phyloP scores from a whole-genome alignment of 2,888 invertebrate genomes.

The Aradus depressus region DNA sequence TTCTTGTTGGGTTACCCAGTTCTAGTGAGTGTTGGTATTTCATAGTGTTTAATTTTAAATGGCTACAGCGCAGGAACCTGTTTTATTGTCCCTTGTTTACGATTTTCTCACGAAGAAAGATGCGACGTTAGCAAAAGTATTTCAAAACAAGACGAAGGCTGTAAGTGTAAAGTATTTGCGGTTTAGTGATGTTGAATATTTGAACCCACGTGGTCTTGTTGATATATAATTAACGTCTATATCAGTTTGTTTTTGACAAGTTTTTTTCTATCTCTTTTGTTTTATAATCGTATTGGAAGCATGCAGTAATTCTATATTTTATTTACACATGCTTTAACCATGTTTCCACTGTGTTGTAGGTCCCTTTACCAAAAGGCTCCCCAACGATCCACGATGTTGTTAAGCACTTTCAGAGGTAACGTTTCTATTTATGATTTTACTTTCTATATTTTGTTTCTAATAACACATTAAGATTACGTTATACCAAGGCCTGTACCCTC shows the following conservation, averaged over 20 bases:
- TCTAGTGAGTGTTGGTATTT: not conserved
- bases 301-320: not conserved
- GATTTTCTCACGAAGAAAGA: conserved; percentile 54
- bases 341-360: conserved; percentile 42
- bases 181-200: not conserved
- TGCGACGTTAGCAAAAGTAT: conserved; percentile 53
- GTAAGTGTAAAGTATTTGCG: conserved; percentile 44
- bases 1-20: not conserved
- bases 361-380: conserved; percentile 49
- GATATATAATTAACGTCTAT: not conserved
- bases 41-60: conserved; percentile 32
- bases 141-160: conserved; percentile 59
- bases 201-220: conserved; percentile 2
- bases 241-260: not conserved
- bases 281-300: not conserved
- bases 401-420: conserved; percentile 43
- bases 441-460: conserved; percentile 1
- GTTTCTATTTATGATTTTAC: conserved; percentile 3
- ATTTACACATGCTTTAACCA: not conserved
- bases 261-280: not conserved
- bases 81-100: conserved; percentile 48
- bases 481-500: no score
- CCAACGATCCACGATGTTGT: conserved; percentile 53
- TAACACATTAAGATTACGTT: no score
- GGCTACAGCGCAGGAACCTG: conserved; percentile 40